Evolutionary conservation across 2,888 invertebrate species (phyloP), one percentile per base, ranked within the genome.

Genomic region (Tubulanus polymorphus): DNA sequence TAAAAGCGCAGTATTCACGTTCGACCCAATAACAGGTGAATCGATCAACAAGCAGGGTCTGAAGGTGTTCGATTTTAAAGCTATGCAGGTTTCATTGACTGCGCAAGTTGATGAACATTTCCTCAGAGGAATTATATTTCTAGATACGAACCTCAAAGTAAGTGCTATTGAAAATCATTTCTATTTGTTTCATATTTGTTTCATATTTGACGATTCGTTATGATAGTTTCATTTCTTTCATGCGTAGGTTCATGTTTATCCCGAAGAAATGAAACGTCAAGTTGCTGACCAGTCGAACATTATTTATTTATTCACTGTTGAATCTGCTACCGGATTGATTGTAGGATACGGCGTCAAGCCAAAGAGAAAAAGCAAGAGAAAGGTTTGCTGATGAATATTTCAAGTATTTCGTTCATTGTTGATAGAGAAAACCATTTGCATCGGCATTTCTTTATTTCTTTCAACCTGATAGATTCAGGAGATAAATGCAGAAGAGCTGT

Each of bases 11-110:
- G 72, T 93, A 25, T 86, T 87, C 63, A 85, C 86, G 18, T 88
- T 99, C 76, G 90, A 99, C 82, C 97, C 97, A 0, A 90, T 97
- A 61, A 89, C 86, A 51, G 99, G 99, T 6, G 83, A 84, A 41
- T 63, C 70, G 5, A 59, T 70, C 2, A 60, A 63, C 10, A 66
- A 62, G 23, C 65, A 64, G 45, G 49, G 57, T 55, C 62, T 67
- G 57, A 57, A 73, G 30, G 71, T 70, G 51, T 87, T 85, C 71
- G n/a, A n/a, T n/a, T n/a, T n/a, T n/a, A 84, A 83, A 73, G 84
- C 93, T 53, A 84, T 87, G 66, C 94, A 94, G 78, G 84, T 87
- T 15, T 83, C 88, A 59, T 71, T 91, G 55, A 74, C 93, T 53
- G 87, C 87, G 12, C 84, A 84, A 58, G 63, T 70, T 61, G 84